Percentiles rank a stretch among this genome's conserved stretches.
These are phyloP conservation scores for Caenorhabditis tropicalis DNA, from an alignment of 1,140 invertebrate species.

Conservation along the genomic window DNA sequence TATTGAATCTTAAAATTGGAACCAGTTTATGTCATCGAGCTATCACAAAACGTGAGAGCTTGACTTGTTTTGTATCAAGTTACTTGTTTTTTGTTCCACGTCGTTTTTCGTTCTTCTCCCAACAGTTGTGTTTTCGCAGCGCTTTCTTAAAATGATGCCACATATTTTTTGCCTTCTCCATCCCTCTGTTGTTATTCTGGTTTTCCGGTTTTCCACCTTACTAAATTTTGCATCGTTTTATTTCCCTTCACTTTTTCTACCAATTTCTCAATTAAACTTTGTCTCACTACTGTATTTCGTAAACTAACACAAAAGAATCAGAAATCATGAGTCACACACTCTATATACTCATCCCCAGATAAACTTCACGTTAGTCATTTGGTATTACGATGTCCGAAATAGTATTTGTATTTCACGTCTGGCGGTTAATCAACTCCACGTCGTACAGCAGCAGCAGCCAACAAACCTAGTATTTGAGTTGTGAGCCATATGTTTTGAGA, in stretches of 20 bases:
- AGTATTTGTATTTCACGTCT: not conserved
- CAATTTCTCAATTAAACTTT: not conserved
- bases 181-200: slow-evolving; percentile 7
- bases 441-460: slow-evolving; percentile 15
- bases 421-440: not conserved
- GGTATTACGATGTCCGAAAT: not conserved
- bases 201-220: slow-evolving; percentile 16
- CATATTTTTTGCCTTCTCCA: not conserved
- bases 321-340: not conserved
- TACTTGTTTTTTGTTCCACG: not conserved
- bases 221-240: not conserved
- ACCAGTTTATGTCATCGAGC: not conserved
- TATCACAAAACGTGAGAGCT: not conserved
- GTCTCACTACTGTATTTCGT: not conserved
- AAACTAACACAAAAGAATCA: not conserved
- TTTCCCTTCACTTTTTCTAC: not conserved
- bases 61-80: slow-evolving; percentile 16
- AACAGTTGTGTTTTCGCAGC: slow-evolving; percentile 36
- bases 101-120: not conserved
- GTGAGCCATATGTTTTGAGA: slow-evolving; percentile 10
- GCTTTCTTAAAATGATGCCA: not conserved
- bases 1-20: not conserved
- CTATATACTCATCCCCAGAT: not conserved
- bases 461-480: slow-evolving; percentile 16
- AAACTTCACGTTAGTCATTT: not conserved